Percentiles rank a stretch among this genome's conserved stretches.
phyloP scores from a whole-genome alignment of 1,140 invertebrate genomes.

The Achatina immaculata region DNA sequence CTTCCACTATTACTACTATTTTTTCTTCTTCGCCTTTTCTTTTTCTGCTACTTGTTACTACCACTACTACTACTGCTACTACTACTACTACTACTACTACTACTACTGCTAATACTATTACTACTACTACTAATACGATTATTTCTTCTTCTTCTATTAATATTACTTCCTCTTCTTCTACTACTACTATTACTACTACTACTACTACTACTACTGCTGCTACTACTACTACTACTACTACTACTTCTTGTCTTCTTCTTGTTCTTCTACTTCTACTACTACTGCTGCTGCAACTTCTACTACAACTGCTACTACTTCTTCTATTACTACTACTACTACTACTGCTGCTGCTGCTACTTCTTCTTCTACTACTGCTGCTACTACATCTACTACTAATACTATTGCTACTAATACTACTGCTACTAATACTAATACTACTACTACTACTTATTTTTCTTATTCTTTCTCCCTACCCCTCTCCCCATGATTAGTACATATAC shows the following conservation, averaged over 20 bases:
- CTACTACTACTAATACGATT: not conserved
- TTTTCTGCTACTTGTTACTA: not conserved
- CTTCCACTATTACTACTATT: not conserved
- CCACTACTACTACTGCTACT: not conserved
- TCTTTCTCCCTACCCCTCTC: not conserved
- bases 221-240: conserved; percentile 2
- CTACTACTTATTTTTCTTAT: no score
- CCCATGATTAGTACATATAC: no score
- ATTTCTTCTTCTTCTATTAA: conserved; percentile 4
- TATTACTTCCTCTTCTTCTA: conserved; percentile 12
- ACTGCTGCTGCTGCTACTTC: conserved; percentile 17
- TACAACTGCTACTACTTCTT: conserved; percentile 15
- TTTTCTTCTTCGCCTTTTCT: not conserved
- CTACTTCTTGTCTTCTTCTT: not conserved
- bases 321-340: conserved; percentile 22
- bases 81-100: not conserved
- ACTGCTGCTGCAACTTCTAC: conserved; percentile 12
- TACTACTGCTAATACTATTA: not conserved
- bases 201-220: not conserved
- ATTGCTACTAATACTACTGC: no score
- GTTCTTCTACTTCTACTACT: not conserved
- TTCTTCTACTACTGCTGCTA: conserved; percentile 18
- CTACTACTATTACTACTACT: not conserved
- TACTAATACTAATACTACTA: no score
- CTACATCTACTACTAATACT: conserved; percentile 12